These are phyloP conservation scores for Elysia crispata DNA, from an alignment of 2,888 invertebrate genomes.

Conservation along the genomic window DNA sequence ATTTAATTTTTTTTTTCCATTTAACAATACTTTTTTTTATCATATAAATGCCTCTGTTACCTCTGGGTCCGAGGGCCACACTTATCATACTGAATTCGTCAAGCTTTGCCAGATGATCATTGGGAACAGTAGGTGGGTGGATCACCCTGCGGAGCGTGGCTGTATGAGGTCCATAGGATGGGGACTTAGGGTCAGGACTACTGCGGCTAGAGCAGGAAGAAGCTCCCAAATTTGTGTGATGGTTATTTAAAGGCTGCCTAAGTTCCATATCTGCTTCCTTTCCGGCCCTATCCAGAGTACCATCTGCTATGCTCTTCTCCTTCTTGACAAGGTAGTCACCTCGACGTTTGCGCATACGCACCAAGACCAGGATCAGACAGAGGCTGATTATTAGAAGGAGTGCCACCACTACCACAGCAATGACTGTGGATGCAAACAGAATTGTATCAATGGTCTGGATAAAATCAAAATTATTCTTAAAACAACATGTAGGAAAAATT, in stretches of 20 bases:
- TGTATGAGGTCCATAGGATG: conserved; percentile 42
- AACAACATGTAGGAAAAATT: not conserved
- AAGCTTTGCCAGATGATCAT: conserved; percentile 66
- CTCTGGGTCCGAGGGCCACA: conserved; percentile 61
- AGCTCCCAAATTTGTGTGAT: conserved; percentile 3
- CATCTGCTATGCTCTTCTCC: conserved; percentile 33
- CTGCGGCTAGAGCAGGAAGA: too few species aligned
- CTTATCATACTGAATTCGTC: conserved; percentile 73
- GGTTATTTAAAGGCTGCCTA: conserved; percentile 63
- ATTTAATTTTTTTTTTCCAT: too few species aligned
- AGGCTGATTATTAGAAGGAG: conserved; percentile 63
- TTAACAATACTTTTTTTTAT: too few species aligned
- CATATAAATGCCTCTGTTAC: conserved; percentile 45
- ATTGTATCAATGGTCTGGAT: too few species aligned
- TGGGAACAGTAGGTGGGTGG: conserved; percentile 47
- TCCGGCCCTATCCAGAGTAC: too few species aligned
- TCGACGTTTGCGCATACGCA: conserved; percentile 55
- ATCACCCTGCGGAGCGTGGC: not conserved
- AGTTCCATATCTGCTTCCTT: conserved; percentile 60
- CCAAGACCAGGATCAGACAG: conserved; percentile 62
- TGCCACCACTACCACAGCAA: conserved; percentile 61
- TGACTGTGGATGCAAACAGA: conserved; percentile 56
- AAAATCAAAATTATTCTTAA: too few species aligned
- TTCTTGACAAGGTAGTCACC: conserved; percentile 59
- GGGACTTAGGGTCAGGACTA: conserved; percentile 3